These are phyloP conservation scores for Euglossa dilemma DNA, from an alignment of 1,140 invertebrate genomes.

Conservation along the genomic window DNA sequence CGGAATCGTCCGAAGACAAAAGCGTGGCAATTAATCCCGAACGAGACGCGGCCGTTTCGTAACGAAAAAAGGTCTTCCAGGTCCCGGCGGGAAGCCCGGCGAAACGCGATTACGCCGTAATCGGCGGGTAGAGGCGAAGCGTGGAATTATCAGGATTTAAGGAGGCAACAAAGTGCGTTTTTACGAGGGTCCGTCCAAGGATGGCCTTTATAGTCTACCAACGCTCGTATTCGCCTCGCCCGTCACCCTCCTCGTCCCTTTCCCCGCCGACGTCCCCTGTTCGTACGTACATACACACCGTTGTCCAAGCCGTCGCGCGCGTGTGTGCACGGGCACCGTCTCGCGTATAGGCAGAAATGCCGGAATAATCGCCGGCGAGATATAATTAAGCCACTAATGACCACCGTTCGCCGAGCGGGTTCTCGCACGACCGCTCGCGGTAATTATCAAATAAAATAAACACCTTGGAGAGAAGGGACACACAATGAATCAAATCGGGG, in stretches of 20 bases:
- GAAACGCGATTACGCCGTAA: constrained; percentile 70
- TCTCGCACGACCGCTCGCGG: constrained; percentile 40
- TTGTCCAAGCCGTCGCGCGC: background rate
- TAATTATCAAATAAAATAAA: constrained; percentile 78
- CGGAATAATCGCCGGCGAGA: constrained; percentile 71
- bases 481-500: constrained; percentile 60
- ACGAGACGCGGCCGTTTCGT: constrained; percentile 51
- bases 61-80: constrained; percentile 61
- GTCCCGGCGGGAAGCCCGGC: constrained; percentile 56
- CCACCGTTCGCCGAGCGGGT: constrained; percentile 55
- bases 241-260: background rate
- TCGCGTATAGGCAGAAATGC: constrained; percentile 59
- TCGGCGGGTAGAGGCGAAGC: constrained; percentile 68
- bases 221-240: constrained; percentile 59
- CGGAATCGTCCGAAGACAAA: constrained; percentile 49
- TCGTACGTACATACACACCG: background rate
- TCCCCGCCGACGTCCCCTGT: background rate
- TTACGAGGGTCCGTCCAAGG: constrained; percentile 71
- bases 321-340: too few species aligned
- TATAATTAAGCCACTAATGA: constrained; percentile 79
- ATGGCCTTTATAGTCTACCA: constrained; percentile 69
- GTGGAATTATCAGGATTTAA: constrained; percentile 73
- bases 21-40: constrained; percentile 62
- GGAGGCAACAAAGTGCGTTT: constrained; percentile 72
- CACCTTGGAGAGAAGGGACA: constrained; percentile 65